Evolutionary conservation across 1,140 invertebrate species (phyloP).

Genomic region (Drosophila truncata): DNA sequence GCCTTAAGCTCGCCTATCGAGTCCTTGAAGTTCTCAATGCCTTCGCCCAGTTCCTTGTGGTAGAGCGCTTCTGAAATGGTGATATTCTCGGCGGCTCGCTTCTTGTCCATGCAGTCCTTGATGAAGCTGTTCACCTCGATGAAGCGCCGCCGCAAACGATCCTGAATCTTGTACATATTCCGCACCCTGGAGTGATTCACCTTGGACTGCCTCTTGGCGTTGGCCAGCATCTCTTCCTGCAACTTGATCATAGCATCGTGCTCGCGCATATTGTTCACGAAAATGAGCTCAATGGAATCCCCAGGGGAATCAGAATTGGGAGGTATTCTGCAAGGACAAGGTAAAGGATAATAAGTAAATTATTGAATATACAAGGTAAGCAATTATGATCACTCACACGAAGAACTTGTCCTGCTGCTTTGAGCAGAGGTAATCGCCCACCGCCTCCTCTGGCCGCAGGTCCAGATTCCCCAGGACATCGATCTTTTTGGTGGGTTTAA

Average conservation of each 20-base stretch:
- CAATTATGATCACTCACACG: constrained; percentile 53
- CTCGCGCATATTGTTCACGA: constrained; percentile 76
- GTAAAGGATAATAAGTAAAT: neutral
- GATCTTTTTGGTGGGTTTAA: constrained; percentile 75
- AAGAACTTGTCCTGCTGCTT: constrained; percentile 76
- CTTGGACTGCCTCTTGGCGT: constrained; percentile 55
- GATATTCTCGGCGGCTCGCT: constrained; percentile 61
- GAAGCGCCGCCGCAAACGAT: constrained; percentile 72
- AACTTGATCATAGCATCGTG: constrained; percentile 65
- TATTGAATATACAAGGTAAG: neutral
- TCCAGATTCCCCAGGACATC: constrained; percentile 83
- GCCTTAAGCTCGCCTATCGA: constrained; percentile 66
- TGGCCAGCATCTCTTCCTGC: constrained; percentile 72
- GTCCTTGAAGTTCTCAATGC: constrained; percentile 56
- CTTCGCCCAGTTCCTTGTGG: constrained; percentile 66
- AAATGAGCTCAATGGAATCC: constrained; percentile 75
- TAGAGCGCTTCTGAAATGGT: constrained; percentile 50
- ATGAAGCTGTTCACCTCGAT: constrained; percentile 83
- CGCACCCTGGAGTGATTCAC: constrained; percentile 66
- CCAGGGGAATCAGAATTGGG: constrained; percentile 71
- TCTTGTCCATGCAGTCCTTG: constrained; percentile 79
- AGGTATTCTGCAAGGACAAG: constrained; percentile 57
- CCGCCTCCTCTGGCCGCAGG: constrained; percentile 75
- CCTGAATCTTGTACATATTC: constrained; percentile 71
- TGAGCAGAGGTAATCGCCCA: constrained; percentile 69